Evolutionary conservation across 2,888 invertebrate species (phyloP), one percentile per base, ranked within the genome.

Genomic region (Lathronympha strigana): DNA sequence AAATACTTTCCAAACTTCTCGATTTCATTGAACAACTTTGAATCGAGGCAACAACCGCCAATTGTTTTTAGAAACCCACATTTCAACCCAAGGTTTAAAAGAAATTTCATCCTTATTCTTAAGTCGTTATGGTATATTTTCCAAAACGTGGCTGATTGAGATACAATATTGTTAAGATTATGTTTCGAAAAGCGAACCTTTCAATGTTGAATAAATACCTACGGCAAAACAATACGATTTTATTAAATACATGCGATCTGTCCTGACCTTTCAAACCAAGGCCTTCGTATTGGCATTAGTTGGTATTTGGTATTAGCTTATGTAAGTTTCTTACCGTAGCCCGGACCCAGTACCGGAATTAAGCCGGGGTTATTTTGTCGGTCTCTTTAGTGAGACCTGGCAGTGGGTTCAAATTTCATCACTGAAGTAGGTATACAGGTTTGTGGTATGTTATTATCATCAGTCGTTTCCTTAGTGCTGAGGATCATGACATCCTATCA

Each of bases 1-100:
- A 51, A 31, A 38, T 51, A 33, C 36, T 31, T 23, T 23, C 9
- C 38, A 33, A 61, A 53, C 25, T 62, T 54, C 45, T 47, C 45
- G 36, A 47, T 62, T 62, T 54, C 47, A 54, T 54, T 38, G 47
- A 54, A 54, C 36, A 54, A 60, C 43, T 54, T 53, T 45, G 25
- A 17, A 47, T 36, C 17, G 19, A 28, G 43, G 17, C n/a, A 17
- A 28, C 6, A 17, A 11, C 6, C n/a, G 19, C 19, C 2, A 1
- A 28, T 31, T 11, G 11, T 3, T 11, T 13, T n/a, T 11, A 43
- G 6, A 28, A n/a, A 23, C 8, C 3, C 28, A n/a, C 21, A 19
- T n/a, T 11, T 19, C 6, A 57, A 17, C 8, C 2, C 2, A 13
- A 5, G 15, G 4, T 28, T 1, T 31, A 4, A 31, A 0, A n/a